Evolutionary conservation across 1,140 invertebrate genomes (phyloP).

Genomic region (Drosophila micromelanica): DNA sequence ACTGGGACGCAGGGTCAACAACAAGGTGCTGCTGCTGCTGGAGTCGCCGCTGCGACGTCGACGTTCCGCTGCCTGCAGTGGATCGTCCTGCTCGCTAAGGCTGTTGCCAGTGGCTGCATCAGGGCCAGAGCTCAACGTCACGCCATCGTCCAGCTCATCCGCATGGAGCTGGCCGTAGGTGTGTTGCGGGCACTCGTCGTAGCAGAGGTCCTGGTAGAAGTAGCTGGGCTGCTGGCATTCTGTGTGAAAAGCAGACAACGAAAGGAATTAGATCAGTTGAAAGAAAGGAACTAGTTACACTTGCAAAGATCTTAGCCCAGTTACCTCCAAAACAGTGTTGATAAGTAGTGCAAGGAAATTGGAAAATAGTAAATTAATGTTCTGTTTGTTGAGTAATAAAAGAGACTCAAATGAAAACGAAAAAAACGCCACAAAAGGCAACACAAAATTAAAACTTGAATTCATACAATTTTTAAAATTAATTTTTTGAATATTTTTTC

Average conservation of each 20-base stretch:
- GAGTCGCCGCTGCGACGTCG: slow-evolving; percentile 36
- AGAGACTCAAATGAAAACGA: not conserved
- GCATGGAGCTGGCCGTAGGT: slow-evolving; percentile 43
- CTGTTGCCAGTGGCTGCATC: slow-evolving; percentile 14
- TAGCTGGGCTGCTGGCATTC: slow-evolving; percentile 63
- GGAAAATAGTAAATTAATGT: not conserved
- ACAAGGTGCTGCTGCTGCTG: slow-evolving; percentile 17
- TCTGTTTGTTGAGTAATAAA: slow-evolving; percentile 23
- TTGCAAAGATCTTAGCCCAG: slow-evolving; percentile 13
- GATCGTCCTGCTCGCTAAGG: slow-evolving; percentile 50
- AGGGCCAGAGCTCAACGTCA: not conserved
- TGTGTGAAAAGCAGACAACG: slow-evolving; percentile 41
- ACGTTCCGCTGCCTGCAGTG: slow-evolving; percentile 68
- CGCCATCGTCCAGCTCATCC: slow-evolving; percentile 27
- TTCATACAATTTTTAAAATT: slow-evolving; percentile 3
- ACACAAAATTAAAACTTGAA: slow-evolving; percentile 9
- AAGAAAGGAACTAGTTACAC: not conserved
- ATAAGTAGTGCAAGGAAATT: slow-evolving; percentile 22
- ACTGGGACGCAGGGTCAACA: slow-evolving; percentile 32
- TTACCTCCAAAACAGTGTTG: slow-evolving; percentile 55
- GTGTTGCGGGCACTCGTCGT: slow-evolving; percentile 64
- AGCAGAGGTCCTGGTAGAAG: slow-evolving; percentile 67
- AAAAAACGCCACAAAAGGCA: slow-evolving; percentile 22
- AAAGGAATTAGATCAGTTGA: not conserved
- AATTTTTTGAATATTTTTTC: not conserved